A percentile compares a stretch with the other conserved stretches of the same genome.
phyloP scores from a whole-genome alignment of 1,140 invertebrate genomes.

The Calosoma granatense region DNA sequence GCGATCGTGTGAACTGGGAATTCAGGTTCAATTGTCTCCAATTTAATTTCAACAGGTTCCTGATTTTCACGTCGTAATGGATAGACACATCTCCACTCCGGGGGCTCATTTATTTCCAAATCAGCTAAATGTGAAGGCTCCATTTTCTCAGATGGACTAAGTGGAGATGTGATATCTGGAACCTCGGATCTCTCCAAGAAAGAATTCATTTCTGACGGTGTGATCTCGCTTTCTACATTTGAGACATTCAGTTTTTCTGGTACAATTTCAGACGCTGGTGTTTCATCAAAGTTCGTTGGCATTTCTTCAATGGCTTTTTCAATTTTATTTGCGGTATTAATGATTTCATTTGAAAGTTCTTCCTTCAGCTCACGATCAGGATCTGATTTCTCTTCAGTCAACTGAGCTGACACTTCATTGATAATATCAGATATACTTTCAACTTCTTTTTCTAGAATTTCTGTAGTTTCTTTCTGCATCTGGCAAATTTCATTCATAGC shows the following conservation, averaged over 20 bases:
- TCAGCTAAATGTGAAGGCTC: not conserved
- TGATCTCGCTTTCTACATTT: conserved; percentile 11
- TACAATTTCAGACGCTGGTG: not conserved
- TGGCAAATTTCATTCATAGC: too few species aligned
- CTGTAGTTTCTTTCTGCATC: too few species aligned
- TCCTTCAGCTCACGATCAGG: conserved; percentile 11
- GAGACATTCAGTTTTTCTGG: conserved; percentile 17
- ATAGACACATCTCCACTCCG: conserved; percentile 13
- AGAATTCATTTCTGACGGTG: conserved; percentile 19
- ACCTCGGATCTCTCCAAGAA: conserved; percentile 19
- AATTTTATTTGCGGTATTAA: conserved; percentile 8
- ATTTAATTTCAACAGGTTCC: conserved; percentile 18
- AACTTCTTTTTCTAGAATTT: too few species aligned
- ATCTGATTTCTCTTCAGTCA: not conserved
- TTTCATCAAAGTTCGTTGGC: not conserved
- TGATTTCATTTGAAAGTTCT: conserved; percentile 10
- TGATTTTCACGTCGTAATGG: conserved; percentile 8
- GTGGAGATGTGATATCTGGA: conserved; percentile 17
- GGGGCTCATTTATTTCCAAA: not conserved
- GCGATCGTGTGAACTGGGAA: conserved; percentile 20
- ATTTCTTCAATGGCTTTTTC: conserved; percentile 1
- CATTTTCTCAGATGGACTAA: conserved; percentile 14
- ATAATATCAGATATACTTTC: too few species aligned
- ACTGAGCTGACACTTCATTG: too few species aligned
- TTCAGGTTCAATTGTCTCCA: conserved; percentile 21